Percentiles rank a stretch among this genome's conserved stretches.
These are phyloP conservation scores for Deilephila elpenor DNA, from an alignment of 2,888 invertebrate species.

Conservation along the genomic window DNA sequence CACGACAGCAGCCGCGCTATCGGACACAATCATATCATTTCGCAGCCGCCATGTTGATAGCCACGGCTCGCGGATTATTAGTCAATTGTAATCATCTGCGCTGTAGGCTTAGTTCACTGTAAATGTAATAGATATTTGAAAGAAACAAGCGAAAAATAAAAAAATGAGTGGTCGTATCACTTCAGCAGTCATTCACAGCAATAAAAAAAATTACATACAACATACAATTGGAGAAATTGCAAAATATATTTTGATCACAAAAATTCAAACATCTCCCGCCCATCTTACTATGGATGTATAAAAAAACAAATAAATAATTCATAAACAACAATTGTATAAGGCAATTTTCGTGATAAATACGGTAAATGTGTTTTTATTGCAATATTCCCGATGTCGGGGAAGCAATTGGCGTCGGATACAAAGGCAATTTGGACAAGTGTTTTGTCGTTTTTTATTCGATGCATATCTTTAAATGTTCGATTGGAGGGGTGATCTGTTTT, in stretches of 20 bases:
- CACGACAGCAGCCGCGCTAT: conserved; percentile 9
- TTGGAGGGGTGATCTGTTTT: conserved; percentile 4
- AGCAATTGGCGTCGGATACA: conserved; percentile 16
- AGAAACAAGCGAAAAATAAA: too few species aligned
- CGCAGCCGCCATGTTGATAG: neutral
- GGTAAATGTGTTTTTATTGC: conserved; percentile 11
- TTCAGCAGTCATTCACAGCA: too few species aligned
- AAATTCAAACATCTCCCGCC: too few species aligned
- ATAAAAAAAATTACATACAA: too few species aligned
- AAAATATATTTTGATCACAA: too few species aligned
- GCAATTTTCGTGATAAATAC: conserved; percentile 12
- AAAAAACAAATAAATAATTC: too few species aligned
- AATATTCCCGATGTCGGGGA: neutral
- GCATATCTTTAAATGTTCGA: conserved; percentile 21
- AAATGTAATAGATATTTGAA: too few species aligned
- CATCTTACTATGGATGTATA: too few species aligned
- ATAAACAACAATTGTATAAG: neutral
- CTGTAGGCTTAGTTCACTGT: too few species aligned
- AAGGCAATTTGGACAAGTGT: conserved; percentile 20
- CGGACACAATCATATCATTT: conserved; percentile 7
- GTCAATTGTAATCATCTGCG: neutral
- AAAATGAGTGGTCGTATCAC: too few species aligned
- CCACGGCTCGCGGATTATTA: neutral
- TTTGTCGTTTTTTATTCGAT: conserved; percentile 25
- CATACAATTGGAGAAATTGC: too few species aligned